Evolutionary conservation across 2,888 invertebrate genomes (phyloP).

Genomic region (Geophilus truncorum): DNA sequence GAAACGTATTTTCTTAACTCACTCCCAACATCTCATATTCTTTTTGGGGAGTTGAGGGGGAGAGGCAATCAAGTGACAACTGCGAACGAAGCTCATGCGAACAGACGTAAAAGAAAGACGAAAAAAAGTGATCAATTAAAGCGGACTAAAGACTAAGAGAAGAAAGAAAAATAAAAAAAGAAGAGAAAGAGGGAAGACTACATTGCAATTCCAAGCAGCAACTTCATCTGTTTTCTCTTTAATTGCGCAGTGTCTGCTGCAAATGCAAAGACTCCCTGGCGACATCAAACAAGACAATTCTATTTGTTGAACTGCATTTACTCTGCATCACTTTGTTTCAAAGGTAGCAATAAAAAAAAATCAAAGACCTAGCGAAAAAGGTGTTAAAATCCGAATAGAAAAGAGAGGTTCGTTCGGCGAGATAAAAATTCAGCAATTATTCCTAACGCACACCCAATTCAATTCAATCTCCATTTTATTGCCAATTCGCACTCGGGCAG

Average conservation of each 20-base stretch:
- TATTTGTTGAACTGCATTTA: conserved; percentile 1
- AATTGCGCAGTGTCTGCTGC: background rate
- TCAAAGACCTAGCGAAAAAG: background rate
- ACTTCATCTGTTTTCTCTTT: conserved; percentile 16
- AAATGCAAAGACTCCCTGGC: conserved; percentile 5
- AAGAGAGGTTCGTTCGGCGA: background rate
- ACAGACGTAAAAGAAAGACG: background rate
- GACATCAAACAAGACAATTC: conserved; percentile 16
- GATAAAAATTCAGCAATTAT: background rate
- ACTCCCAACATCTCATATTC: conserved; percentile 4
- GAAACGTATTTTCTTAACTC: conserved; percentile 16
- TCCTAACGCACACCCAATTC: background rate
- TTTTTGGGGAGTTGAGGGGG: background rate
- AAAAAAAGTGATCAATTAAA: conserved; percentile 11
- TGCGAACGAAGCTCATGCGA: background rate
- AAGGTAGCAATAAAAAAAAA: background rate
- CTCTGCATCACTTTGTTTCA: conserved; percentile 1
- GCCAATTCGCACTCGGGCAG: background rate
- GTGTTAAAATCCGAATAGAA: background rate
- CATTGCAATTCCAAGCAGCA: background rate
- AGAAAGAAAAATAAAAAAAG: background rate
- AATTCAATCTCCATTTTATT: background rate
- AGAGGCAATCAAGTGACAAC: background rate
- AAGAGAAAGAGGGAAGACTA: background rate
- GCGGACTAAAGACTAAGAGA: background rate